Conservation (phyloP, 2,113 vertebrate genomes). For the Calonectris borealis region DNA sequence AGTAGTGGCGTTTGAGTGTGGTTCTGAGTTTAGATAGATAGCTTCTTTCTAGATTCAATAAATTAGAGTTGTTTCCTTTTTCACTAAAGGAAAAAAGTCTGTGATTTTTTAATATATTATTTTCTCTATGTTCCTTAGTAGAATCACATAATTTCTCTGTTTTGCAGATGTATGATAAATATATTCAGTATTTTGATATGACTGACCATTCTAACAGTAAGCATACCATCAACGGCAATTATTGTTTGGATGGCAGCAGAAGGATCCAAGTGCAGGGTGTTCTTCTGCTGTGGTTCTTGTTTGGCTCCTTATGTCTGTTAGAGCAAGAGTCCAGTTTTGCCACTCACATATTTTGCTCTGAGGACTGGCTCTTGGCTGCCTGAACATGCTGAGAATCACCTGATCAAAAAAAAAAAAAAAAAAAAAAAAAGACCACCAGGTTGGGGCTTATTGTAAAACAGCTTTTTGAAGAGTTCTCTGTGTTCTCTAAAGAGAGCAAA, state of each 20-base stretch:
- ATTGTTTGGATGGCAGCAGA: neutral
- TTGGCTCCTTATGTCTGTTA: neutral
- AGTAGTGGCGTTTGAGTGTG: fast-evolving
- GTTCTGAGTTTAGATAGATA: neutral
- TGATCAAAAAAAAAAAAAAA: neutral
- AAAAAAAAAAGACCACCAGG: neutral
- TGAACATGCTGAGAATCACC: neutral
- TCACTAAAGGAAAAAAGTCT: neutral
- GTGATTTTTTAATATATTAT: neutral
- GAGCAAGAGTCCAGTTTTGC: neutral
- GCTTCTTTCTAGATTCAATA: neutral
- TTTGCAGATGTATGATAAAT: neutral
- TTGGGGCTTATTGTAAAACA: neutral
- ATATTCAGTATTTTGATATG: neutral
- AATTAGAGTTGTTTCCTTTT: neutral
- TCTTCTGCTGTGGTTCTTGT: neutral
- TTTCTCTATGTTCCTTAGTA: neutral
- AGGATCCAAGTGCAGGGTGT: neutral
- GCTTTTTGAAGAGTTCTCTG: fast-evolving
- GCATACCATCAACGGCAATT: neutral
- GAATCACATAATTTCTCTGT: neutral
- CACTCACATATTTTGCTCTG: neutral
- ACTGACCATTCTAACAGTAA: neutral
- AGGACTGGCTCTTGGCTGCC: neutral
- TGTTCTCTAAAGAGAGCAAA: neutral